Evolutionary conservation across 2,888 invertebrate genomes (phyloP).

Genomic region (Troglohyphantes excavatus): DNA sequence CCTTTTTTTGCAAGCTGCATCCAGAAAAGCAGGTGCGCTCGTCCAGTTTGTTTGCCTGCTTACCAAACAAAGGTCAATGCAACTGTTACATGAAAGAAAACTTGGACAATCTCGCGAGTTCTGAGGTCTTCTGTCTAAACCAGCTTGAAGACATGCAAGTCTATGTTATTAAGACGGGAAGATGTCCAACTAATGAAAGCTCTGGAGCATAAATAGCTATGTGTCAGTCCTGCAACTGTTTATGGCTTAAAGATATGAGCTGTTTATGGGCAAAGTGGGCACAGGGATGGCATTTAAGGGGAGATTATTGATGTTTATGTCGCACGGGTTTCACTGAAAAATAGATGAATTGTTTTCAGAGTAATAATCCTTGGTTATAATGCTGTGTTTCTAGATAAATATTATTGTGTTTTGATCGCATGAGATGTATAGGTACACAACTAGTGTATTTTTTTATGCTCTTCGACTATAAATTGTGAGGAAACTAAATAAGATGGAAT

Average conservation of each 20-base stretch:
- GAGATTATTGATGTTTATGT: neutral
- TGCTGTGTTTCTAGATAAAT: neutral
- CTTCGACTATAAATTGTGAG: no score
- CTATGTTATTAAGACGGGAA: no score
- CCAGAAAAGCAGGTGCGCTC: slow-evolving; percentile 54
- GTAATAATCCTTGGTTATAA: no score
- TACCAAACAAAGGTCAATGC: slow-evolving; percentile 67
- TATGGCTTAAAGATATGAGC: neutral
- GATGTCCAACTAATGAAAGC: neutral
- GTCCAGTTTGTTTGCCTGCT: slow-evolving; percentile 67
- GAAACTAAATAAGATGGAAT: no score
- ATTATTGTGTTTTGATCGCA: no score
- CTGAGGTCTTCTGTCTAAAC: no score
- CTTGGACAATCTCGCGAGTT: no score
- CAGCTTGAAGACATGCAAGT: no score
- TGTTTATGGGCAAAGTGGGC: neutral
- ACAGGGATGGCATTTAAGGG: neutral
- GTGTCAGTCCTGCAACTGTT: neutral
- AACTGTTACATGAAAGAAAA: slow-evolving; percentile 72
- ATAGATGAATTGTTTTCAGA: neutral
- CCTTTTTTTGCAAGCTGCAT: neutral
- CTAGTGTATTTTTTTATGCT: no score
- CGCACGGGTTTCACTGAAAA: neutral
- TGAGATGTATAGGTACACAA: no score
- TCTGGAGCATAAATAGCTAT: neutral